Evolutionary conservation across 1,140 invertebrate genomes (phyloP).

Genomic region (Pollicipes pollicipes): DNA sequence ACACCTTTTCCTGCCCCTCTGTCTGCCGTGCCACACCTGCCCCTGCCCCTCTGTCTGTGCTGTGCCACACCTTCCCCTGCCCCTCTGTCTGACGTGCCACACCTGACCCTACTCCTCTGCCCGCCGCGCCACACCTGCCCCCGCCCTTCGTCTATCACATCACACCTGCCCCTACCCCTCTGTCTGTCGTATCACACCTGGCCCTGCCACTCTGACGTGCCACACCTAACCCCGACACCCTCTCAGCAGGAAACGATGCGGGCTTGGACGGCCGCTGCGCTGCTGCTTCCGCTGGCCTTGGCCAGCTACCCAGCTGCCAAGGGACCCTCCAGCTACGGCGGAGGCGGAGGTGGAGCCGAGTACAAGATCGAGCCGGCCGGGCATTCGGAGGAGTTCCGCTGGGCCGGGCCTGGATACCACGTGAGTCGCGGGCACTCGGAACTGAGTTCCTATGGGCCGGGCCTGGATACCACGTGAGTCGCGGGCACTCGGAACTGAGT

Average conservation of each 20-base stretch:
- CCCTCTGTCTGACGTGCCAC: too few species aligned
- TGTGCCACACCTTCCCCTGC: too few species aligned
- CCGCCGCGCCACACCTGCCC: too few species aligned
- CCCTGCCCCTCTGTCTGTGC: too few species aligned
- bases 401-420: not conserved
- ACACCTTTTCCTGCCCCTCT: too few species aligned
- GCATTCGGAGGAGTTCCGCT: not conserved
- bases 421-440: not conserved
- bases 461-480: not conserved
- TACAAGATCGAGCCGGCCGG: not conserved
- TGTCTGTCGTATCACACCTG: too few species aligned
- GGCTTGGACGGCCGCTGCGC: not conserved
- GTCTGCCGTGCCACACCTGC: too few species aligned
- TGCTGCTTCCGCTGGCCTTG: constrained; percentile 1
- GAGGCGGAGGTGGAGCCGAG: not conserved
- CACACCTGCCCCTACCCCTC: too few species aligned
- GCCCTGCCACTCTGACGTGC: too few species aligned
- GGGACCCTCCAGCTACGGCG: not conserved
- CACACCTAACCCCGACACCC: not conserved
- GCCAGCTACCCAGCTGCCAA: not conserved
- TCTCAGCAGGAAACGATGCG: not conserved
- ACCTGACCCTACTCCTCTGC: too few species aligned
- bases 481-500: not conserved
- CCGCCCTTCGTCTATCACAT: too few species aligned
- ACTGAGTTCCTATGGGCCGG: not conserved